phyloP scores from a whole-genome alignment of 2,113 vertebrate genomes.

The Stegostoma tigrinum region DNA sequence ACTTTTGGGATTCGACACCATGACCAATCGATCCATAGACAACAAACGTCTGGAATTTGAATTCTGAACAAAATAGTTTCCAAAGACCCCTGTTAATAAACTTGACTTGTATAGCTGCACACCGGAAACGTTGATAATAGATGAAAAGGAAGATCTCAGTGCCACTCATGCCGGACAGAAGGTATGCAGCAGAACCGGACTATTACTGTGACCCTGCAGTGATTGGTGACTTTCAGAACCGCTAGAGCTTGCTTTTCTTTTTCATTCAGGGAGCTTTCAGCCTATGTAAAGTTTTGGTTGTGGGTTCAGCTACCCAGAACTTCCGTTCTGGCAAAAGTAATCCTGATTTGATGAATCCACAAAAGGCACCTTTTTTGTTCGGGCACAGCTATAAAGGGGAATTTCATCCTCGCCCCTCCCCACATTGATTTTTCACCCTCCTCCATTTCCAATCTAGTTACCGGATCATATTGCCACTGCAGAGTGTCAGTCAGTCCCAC shows the following conservation, averaged over 20 bases:
- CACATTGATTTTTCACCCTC: neutral
- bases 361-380: neutral
- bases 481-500: neutral
- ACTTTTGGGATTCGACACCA: neutral
- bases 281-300: neutral
- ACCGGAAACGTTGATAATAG: conserved; percentile 25
- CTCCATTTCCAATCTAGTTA: neutral
- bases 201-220: conserved; percentile 10
- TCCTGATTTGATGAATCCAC: neutral
- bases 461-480: neutral
- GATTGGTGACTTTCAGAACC: neutral
- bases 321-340: neutral
- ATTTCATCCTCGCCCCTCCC: no score
- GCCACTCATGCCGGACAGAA: conserved; percentile 1
- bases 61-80: conserved; percentile 24
- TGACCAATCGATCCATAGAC: conserved; percentile 28
- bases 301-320: neutral
- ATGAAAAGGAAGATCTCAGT: neutral
- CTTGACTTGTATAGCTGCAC: conserved; percentile 28
- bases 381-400: neutral
- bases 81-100: conserved; percentile 35
- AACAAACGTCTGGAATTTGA: conserved; percentile 35
- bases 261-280: neutral
- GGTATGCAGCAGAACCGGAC: neutral
- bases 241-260: neutral